Conservation (phyloP, 2,797 vertebrate genomes). For the Acipenser ruthenus region DNA sequence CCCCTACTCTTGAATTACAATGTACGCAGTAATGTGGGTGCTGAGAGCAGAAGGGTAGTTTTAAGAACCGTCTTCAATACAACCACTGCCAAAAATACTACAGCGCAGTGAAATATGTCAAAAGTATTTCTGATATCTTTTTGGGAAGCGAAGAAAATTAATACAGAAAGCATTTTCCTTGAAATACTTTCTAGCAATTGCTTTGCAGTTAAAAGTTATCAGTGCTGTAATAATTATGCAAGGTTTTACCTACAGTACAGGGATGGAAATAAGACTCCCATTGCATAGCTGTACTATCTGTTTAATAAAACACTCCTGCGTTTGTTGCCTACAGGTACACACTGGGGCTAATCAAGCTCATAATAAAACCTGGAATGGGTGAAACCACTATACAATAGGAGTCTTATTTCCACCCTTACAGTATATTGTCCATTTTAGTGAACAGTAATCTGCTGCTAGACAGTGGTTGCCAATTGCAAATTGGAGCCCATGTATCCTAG, state of each 20-base stretch:
- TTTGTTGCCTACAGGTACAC: no score
- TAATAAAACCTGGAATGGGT: no score
- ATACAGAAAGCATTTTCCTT: background rate
- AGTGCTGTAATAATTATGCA: constrained; percentile 1
- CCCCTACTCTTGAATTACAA: background rate
- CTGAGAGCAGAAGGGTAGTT: background rate
- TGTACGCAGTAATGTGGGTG: background rate
- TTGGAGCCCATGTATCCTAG: no score
- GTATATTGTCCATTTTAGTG: no score
- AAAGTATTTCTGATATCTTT: background rate
- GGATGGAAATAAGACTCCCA: background rate
- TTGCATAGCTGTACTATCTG: background rate
- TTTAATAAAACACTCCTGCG: no score
- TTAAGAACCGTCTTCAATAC: background rate
- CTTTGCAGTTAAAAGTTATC: constrained; percentile 3
- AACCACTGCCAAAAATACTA: background rate
- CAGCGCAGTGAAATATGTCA: background rate
- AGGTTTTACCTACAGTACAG: constrained; percentile 6
- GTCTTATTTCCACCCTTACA: no score
- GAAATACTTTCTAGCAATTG: background rate
- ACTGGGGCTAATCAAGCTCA: no score
- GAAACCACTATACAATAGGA: no score
- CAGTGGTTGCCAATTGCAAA: no score
- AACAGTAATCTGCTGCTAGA: no score
- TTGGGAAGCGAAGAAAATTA: background rate